A percentile compares a stretch with the other conserved stretches of the same genome.
These are phyloP conservation scores for Passer montanus DNA, from an alignment of 2,113 vertebrate species.

Conservation along the genomic window DNA sequence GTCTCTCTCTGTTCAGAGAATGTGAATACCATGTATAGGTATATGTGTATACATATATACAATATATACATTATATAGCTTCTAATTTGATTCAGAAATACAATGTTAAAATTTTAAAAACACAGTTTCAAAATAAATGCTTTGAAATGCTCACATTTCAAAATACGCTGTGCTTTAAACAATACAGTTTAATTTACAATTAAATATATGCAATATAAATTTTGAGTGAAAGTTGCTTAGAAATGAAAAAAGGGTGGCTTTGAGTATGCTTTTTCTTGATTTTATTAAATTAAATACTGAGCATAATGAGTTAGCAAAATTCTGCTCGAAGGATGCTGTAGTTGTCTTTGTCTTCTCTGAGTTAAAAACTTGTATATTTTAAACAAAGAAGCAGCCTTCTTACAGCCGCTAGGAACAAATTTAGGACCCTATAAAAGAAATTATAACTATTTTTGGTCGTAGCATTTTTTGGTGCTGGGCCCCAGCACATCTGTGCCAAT, in stretches of 20 bases:
- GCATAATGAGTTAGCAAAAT: not conserved
- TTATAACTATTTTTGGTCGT: rapidly evolving
- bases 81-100: not conserved
- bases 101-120: not conserved
- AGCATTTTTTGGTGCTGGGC: not conserved
- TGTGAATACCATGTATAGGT: not conserved
- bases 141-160: not conserved
- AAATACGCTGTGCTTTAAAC: not conserved
- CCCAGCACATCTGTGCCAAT: not conserved
- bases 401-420: not conserved
- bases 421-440: not conserved
- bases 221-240: not conserved
- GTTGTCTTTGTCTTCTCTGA: not conserved
- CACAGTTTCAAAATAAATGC: not conserved
- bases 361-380: not conserved
- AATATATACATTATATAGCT: not conserved
- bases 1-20: no score
- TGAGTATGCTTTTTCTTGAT: not conserved
- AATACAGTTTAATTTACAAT: not conserved
- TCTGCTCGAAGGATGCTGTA: not conserved
- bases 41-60: not conserved
- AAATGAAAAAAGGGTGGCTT: not conserved
- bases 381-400: not conserved
- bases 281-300: not conserved
- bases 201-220: not conserved